phyloP scores from a whole-genome alignment of 2,888 invertebrate genomes.

The Hypena proboscidalis region DNA sequence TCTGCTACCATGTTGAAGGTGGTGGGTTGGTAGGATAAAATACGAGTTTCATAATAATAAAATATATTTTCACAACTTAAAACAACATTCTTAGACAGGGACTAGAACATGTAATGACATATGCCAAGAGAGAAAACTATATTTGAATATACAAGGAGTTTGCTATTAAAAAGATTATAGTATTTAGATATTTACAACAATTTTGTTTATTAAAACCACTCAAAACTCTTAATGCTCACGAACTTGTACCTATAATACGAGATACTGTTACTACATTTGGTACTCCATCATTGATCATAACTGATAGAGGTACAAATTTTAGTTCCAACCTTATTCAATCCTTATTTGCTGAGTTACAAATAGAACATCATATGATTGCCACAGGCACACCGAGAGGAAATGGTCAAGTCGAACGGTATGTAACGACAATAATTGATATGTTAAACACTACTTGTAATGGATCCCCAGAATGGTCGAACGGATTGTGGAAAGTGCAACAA shows the following conservation, averaged over 20 bases:
- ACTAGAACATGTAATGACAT: too few species aligned
- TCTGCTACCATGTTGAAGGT: too few species aligned
- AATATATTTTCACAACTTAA: too few species aligned
- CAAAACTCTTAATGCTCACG: slow-evolving; percentile 30
- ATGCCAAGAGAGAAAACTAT: too few species aligned
- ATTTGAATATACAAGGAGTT: too few species aligned
- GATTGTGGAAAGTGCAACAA: slow-evolving; percentile 32
- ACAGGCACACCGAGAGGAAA: slow-evolving; percentile 32
- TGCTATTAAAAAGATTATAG: too few species aligned
- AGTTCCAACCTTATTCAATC: slow-evolving; percentile 9
- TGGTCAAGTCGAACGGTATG: slow-evolving; percentile 33
- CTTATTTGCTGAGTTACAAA: slow-evolving; percentile 19
- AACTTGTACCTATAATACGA: slow-evolving; percentile 29
- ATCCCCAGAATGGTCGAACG: slow-evolving; percentile 36
- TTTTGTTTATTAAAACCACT: slow-evolving; percentile 40
- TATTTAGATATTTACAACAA: too few species aligned
- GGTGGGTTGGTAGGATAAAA: too few species aligned
- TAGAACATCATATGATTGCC: slow-evolving; percentile 31
- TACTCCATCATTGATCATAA: slow-evolving; percentile 23
- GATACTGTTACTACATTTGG: slow-evolving; percentile 37
- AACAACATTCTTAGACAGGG: too few species aligned
- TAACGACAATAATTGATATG: slow-evolving; percentile 30
- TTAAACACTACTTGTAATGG: slow-evolving; percentile 14
- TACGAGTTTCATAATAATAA: too few species aligned
- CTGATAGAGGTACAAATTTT: slow-evolving; percentile 35